Conservation (phyloP, 2,113 vertebrate species). For the Rhagologus leucostigma region DNA sequence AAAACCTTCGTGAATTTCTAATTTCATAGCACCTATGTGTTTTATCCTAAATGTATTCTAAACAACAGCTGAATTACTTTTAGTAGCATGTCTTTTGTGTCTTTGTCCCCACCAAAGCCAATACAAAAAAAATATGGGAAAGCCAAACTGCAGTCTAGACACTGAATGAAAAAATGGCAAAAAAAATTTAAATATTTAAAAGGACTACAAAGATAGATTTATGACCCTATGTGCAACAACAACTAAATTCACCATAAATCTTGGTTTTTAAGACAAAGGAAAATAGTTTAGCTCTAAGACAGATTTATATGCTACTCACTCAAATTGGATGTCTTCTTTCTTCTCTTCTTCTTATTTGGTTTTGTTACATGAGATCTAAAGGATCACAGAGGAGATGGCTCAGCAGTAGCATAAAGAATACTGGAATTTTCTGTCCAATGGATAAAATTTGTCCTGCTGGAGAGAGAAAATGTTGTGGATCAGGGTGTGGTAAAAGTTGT, state of each 20-base stretch:
- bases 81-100: not conserved
- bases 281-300: not conserved
- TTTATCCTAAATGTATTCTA: not conserved
- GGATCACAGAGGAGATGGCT: not conserved
- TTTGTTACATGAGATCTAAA: not conserved
- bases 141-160: not conserved
- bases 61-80: not conserved
- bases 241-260: not conserved
- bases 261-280: not conserved
- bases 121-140: not conserved
- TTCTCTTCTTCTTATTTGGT: not conserved
- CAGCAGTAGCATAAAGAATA: not conserved
- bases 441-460: not conserved
- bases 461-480: not conserved
- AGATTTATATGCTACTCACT: not conserved
- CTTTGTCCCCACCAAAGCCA: not conserved
- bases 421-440: not conserved
- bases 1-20: not conserved
- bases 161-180: not conserved
- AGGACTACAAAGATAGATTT: not conserved
- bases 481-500: not conserved
- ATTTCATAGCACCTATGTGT: not conserved
- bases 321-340: not conserved
- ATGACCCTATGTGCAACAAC: not conserved
- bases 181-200: not conserved